Evolutionary conservation across 2,113 vertebrate genomes (phyloP).

Genomic region (Macquaria australasica): DNA sequence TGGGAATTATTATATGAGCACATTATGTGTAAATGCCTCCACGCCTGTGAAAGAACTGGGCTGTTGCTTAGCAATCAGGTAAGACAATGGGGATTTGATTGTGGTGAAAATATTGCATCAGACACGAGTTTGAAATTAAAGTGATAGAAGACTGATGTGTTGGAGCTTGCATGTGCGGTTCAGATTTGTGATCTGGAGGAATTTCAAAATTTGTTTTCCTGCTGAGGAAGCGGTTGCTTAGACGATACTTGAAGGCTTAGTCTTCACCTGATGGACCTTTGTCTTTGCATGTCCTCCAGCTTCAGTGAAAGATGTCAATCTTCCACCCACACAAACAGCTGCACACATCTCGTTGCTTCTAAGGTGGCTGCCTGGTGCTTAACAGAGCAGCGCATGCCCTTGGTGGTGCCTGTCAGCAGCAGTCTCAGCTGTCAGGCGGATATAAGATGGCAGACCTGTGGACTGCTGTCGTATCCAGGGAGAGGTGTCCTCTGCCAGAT

Average conservation of each 20-base stretch:
- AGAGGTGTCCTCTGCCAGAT: slow-evolving; percentile 52
- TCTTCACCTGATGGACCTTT: slow-evolving; percentile 48
- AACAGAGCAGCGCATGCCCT: slow-evolving; percentile 73
- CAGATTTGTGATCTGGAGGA: background rate
- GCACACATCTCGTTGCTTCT: slow-evolving; percentile 52
- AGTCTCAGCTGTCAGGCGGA: slow-evolving; percentile 70
- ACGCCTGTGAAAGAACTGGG: slow-evolving; percentile 30
- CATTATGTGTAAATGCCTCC: slow-evolving; percentile 48
- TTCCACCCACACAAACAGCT: slow-evolving; percentile 36
- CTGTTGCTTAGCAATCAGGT: slow-evolving; percentile 36
- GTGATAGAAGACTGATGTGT: background rate
- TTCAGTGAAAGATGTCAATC: slow-evolving; percentile 54
- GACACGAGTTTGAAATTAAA: background rate
- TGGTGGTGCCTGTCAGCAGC: slow-evolving; percentile 72
- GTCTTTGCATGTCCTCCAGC: slow-evolving; percentile 59
- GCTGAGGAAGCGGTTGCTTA: slow-evolving; percentile 13
- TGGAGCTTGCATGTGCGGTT: background rate
- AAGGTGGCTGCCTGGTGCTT: slow-evolving; percentile 64
- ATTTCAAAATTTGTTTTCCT: slow-evolving; percentile 19
- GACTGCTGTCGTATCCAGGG: slow-evolving; percentile 36
- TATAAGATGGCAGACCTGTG: slow-evolving; percentile 74
- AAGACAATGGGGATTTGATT: slow-evolving; percentile 34
- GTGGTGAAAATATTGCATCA: slow-evolving; percentile 27
- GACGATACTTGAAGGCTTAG: background rate
- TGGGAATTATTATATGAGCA: slow-evolving; percentile 46